Percentiles rank a stretch among this genome's conserved stretches.
phyloP scores from a whole-genome alignment of 2,888 invertebrate species.

The Lithophane semibrunnea region DNA sequence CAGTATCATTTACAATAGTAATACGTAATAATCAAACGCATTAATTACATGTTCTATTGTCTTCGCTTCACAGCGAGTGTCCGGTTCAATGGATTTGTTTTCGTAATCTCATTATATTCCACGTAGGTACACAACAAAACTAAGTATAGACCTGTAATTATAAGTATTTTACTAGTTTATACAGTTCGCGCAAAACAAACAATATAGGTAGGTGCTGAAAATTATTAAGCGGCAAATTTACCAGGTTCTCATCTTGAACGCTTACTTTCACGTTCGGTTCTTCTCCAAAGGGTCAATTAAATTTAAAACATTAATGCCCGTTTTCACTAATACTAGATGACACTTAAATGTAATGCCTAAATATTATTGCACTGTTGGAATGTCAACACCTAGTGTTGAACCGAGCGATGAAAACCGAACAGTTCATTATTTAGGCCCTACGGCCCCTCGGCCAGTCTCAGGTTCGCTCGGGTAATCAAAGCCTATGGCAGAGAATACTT shows the following conservation, averaged over 20 bases:
- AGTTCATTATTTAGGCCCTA: not conserved
- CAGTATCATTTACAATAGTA: constrained; percentile 25
- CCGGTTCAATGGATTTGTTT: constrained; percentile 18
- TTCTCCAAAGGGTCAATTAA: not conserved
- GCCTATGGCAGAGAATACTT: not conserved
- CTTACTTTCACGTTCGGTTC: not conserved
- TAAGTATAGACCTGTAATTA: constrained; percentile 37
- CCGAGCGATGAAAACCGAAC: not conserved
- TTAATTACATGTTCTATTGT: constrained; percentile 24
- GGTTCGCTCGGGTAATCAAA: not conserved
- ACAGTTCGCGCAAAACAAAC: constrained; percentile 6
- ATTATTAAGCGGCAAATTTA: not conserved
- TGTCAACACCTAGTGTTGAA: not conserved
- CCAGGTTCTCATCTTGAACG: not conserved
- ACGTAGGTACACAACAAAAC: constrained; percentile 29
- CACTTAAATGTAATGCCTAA: not conserved
- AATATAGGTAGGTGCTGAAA: not conserved
- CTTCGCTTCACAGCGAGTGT: constrained; percentile 17
- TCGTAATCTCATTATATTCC: constrained; percentile 22
- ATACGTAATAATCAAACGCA: constrained; percentile 24
- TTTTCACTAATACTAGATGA: not conserved
- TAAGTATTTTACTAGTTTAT: constrained; percentile 18
- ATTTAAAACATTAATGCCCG: not conserved
- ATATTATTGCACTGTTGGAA: not conserved
- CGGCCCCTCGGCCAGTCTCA: not conserved